Percentiles rank a stretch among this genome's conserved stretches.
Evolutionary conservation across 2,888 invertebrate genomes (phyloP).

Genomic region (Tricholauxania praeusta): DNA sequence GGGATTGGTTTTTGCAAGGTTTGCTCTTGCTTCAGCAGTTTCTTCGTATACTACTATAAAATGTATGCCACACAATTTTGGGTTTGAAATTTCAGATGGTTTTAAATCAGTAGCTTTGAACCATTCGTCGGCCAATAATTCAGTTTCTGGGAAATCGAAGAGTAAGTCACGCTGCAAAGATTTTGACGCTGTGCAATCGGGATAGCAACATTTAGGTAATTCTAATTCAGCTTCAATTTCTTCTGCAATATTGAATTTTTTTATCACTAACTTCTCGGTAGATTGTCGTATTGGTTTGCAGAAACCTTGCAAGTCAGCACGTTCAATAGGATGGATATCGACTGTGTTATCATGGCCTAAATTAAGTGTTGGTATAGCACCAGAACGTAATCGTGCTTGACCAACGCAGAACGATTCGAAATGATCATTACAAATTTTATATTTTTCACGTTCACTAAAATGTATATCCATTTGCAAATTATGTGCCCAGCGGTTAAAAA

Average conservation of each 20-base stretch:
- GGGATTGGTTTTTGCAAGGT: conserved; percentile 3
- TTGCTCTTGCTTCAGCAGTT: conserved; percentile 25
- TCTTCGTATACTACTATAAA: conserved; percentile 43
- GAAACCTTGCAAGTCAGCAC: conserved; percentile 50
- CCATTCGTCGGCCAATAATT: neutral
- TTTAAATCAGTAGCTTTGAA: neutral
- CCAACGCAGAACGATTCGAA: conserved; percentile 62
- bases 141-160: neutral
- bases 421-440: conserved; percentile 61
- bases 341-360: conserved; percentile 57
- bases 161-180: conserved; percentile 45
- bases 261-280: conserved; percentile 25
- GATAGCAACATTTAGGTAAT: conserved; percentile 36
- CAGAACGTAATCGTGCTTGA: conserved; percentile 57
- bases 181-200: conserved; percentile 46
- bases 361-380: conserved; percentile 58
- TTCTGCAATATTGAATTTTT: conserved; percentile 38
- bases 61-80: conserved; percentile 49
- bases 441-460: conserved; percentile 60
- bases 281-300: neutral
- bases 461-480: conserved; percentile 57
- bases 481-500: conserved; percentile 59
- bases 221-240: conserved; percentile 40
- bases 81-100: conserved; percentile 9
- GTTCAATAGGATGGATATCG: conserved; percentile 57